These are phyloP conservation scores for Meandrusa payeni DNA, from an alignment of 2,888 invertebrate species.

Conservation along the genomic window DNA sequence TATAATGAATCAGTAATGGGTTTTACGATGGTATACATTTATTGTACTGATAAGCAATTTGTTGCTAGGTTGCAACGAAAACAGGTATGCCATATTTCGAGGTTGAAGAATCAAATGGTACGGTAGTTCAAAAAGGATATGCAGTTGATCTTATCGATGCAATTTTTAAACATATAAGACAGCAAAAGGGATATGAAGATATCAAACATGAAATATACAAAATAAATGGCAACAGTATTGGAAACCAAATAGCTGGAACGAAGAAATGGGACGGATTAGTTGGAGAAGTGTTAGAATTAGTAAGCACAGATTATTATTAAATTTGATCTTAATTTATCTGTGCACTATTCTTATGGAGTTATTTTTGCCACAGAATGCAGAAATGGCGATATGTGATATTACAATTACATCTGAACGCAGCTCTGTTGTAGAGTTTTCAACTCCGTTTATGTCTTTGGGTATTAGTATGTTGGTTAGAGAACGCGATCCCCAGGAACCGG, in stretches of 20 bases:
- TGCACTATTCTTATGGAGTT: background rate
- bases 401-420: constrained; percentile 96
- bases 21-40: too few relatives aligned
- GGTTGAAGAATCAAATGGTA: constrained; percentile 39
- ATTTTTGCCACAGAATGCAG: constrained; percentile 86
- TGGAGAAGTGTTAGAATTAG: constrained; percentile 86
- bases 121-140: constrained; percentile 86
- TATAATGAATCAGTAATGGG: too few relatives aligned
- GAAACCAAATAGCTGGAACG: constrained; percentile 82
- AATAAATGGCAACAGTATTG: constrained; percentile 84
- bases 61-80: constrained; percentile 82
- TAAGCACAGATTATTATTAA: constrained; percentile 52
- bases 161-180: constrained; percentile 75
- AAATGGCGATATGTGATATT: constrained; percentile 95
- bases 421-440: constrained; percentile 93
- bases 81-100: constrained; percentile 55
- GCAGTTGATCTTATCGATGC: constrained; percentile 91
- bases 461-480: constrained; percentile 93
- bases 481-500: constrained; percentile 87
- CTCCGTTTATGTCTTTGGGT: constrained; percentile 97
- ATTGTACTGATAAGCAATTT: too few relatives aligned
- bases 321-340: too few relatives aligned
- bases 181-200: constrained; percentile 45
- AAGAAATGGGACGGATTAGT: constrained; percentile 90
- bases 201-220: constrained; percentile 83